Evolutionary conservation across 30 jellyfish, hydroid and myxozoan genomes (phyloP).

Genomic region (Nemopilema nomurai): DNA sequence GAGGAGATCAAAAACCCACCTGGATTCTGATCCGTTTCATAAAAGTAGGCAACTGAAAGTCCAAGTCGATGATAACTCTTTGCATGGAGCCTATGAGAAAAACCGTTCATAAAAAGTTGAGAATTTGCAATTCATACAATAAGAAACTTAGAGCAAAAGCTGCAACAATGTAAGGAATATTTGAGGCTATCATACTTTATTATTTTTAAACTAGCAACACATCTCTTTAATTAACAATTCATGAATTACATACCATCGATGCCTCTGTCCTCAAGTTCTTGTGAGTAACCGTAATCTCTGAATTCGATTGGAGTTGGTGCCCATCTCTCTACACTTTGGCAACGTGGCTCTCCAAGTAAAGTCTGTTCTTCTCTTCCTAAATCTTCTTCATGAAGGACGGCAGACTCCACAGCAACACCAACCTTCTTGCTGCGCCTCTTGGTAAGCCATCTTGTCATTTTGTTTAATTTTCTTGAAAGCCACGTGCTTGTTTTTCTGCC

Average conservation of each 20-base stretch:
- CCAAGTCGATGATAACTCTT: too few relatives aligned
- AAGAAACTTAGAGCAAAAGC: too few relatives aligned
- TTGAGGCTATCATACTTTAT: too few relatives aligned
- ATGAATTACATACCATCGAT: not conserved
- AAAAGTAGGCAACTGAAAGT: too few relatives aligned
- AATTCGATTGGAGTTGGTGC: not conserved
- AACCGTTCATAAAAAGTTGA: too few relatives aligned
- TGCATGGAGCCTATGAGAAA: too few relatives aligned
- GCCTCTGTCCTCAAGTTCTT: not conserved
- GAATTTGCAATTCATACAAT: too few relatives aligned
- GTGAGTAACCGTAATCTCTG: not conserved
- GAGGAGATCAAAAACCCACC: too few relatives aligned
- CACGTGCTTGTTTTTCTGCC: not conserved
- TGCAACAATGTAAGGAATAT: too few relatives aligned
- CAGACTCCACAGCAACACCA: not conserved
- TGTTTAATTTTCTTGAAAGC: not conserved
- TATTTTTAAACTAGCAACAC: not conserved
- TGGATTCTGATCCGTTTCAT: too few relatives aligned
- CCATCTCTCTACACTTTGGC: not conserved
- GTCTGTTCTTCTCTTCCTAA: not conserved
- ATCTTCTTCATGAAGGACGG: not conserved
- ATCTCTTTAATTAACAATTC: not conserved
- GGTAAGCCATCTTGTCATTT: not conserved
- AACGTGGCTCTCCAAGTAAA: not conserved
- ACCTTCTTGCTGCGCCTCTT: not conserved